phyloP scores from a whole-genome alignment of 2,888 invertebrate genomes.

The Emmelina monodactyla region DNA sequence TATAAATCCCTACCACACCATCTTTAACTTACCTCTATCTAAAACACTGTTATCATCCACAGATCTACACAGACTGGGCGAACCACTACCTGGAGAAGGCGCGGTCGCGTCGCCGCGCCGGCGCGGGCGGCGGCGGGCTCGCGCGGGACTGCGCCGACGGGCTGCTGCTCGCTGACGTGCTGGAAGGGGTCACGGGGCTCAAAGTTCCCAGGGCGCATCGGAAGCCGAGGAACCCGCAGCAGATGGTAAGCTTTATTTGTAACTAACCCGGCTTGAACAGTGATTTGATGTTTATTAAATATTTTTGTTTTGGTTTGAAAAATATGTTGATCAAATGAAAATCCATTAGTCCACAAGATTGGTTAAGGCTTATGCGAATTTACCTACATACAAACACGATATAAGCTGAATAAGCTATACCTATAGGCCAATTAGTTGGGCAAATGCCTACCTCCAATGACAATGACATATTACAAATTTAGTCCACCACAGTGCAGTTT shows the following conservation, averaged over 20 bases:
- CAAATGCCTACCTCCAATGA: no score
- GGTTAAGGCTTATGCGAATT: no score
- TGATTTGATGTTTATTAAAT: neutral
- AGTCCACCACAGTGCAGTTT: no score
- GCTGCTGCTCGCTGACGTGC: conserved; percentile 88
- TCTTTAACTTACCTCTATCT: no score
- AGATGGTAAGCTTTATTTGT: conserved; percentile 79
- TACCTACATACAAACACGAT: no score
- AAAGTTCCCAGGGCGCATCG: conserved; percentile 76
- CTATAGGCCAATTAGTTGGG: no score
- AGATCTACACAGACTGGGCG: conserved; percentile 99
- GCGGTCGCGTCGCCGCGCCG: conserved; percentile 83
- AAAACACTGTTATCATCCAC: no score
- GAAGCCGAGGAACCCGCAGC: conserved; percentile 88
- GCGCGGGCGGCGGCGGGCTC: conserved; percentile 71
- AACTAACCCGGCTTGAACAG: neutral
- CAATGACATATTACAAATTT: no score
- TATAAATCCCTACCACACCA: no score
- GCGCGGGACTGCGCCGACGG: conserved; percentile 94
- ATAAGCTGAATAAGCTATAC: no score
- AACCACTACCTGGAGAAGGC: conserved; percentile 96
- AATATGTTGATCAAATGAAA: neutral
- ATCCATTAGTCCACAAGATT: no score
- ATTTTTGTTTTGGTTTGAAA: neutral
- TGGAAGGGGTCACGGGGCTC: conserved; percentile 86